phyloP scores from a whole-genome alignment of 2,113 vertebrate genomes.

The Cyprinodon variegatus region DNA sequence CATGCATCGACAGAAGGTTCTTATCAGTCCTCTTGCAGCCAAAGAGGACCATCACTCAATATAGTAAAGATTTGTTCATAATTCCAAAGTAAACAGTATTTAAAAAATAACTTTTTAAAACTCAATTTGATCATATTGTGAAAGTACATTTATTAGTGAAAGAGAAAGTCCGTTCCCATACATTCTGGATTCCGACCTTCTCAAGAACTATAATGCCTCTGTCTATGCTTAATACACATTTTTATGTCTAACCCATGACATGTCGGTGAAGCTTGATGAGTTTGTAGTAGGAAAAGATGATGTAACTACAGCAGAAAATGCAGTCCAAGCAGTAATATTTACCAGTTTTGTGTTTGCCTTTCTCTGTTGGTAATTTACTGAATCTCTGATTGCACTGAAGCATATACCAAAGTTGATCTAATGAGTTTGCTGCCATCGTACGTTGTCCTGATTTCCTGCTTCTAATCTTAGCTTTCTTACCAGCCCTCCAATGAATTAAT shows the following conservation, averaged over 20 bases:
- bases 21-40: conserved; percentile 51
- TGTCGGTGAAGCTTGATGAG: background rate
- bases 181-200: conserved; percentile 5
- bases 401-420: conserved; percentile 26
- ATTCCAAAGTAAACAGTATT: background rate
- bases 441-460: conserved; percentile 67
- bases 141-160: too few species aligned
- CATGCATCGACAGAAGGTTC: conserved; percentile 46
- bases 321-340: background rate
- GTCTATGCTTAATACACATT: background rate
- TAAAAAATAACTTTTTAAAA: background rate
- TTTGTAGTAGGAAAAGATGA: background rate
- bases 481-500: conserved; percentile 69
- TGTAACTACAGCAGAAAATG: background rate
- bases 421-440: conserved; percentile 30
- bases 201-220: background rate
- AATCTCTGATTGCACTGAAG: background rate
- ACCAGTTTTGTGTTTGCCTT: background rate
- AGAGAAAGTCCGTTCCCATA: background rate
- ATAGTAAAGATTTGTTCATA: conserved; percentile 10
- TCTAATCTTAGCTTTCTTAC: conserved; percentile 72
- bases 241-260: conserved; percentile 24
- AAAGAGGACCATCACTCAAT: conserved; percentile 16
- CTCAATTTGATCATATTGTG: background rate
- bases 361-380: background rate